Evolutionary conservation across 2,888 invertebrate genomes (phyloP).

Genomic region (Choristoneura rosaceana): DNA sequence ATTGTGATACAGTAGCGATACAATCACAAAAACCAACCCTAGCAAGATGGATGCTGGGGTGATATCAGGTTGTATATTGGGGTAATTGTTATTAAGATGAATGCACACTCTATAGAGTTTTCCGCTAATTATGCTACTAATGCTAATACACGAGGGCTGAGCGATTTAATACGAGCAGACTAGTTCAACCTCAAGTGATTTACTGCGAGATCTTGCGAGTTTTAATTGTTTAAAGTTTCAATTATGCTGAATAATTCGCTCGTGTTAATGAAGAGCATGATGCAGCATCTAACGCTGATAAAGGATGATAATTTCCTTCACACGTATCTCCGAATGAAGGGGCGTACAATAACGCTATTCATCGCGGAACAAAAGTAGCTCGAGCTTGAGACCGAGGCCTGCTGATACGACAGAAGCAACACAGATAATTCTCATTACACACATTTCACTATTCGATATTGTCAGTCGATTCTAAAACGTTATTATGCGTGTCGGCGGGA

Average conservation of each 20-base stretch:
- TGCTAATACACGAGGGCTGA: constrained; percentile 66
- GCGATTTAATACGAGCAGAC: constrained; percentile 60
- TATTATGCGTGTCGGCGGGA: constrained; percentile 78
- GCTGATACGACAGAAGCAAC: constrained; percentile 81
- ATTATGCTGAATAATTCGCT: constrained; percentile 43
- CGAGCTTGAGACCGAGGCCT: constrained; percentile 67
- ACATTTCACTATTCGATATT: constrained; percentile 80
- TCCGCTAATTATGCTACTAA: constrained; percentile 77
- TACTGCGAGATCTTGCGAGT: constrained; percentile 9
- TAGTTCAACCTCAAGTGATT: constrained; percentile 11
- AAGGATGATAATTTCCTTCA: constrained; percentile 79
- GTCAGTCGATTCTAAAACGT: constrained; percentile 76
- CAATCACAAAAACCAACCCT: constrained; percentile 24
- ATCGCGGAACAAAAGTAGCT: constrained; percentile 71
- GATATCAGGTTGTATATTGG: neutral
- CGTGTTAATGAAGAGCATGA: constrained; percentile 56
- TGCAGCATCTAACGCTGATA: constrained; percentile 72
- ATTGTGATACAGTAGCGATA: constrained; percentile 51
- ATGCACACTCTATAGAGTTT: constrained; percentile 66
- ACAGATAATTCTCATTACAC: constrained; percentile 84
- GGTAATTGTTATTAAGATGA: constrained; percentile 54
- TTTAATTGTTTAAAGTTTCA: constrained; percentile 30
- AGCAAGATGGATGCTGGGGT: neutral
- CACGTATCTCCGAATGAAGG: constrained; percentile 76
- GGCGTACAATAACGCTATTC: constrained; percentile 78